Conservation (phyloP, 2,797 vertebrate species). For the Anguilla obscura region DNA sequence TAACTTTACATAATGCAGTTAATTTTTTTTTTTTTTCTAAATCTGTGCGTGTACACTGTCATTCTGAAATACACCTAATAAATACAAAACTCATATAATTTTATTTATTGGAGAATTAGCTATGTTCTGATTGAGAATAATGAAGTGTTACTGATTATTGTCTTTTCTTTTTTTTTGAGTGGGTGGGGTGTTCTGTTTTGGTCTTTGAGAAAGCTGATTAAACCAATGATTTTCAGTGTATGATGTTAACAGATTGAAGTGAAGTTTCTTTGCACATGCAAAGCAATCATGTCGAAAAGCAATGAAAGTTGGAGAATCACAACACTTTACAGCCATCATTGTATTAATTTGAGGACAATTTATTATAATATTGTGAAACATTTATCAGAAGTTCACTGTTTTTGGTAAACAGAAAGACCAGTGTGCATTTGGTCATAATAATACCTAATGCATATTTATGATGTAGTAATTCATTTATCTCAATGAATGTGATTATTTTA, state of each 20-base stretch:
- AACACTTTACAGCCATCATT: not conserved
- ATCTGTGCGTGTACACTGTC: too few relatives aligned
- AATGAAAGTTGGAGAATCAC: not conserved
- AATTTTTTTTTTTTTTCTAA: too few relatives aligned
- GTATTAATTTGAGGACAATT: not conserved
- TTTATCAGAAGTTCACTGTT: not conserved
- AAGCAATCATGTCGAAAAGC: not conserved
- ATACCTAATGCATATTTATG: not conserved
- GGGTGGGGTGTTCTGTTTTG: too few relatives aligned
- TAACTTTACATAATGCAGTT: too few relatives aligned
- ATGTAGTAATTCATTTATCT: not conserved
- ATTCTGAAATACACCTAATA: too few relatives aligned
- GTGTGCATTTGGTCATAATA: not conserved
- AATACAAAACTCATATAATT: too few relatives aligned
- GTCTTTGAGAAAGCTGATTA: too few relatives aligned
- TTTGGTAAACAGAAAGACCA: constrained; percentile 13
- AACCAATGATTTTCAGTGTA: not conserved
- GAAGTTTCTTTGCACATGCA: not conserved
- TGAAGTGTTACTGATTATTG: too few relatives aligned
- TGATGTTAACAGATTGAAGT: not conserved
- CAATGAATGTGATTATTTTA: not conserved
- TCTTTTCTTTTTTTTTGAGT: too few relatives aligned
- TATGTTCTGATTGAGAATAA: too few relatives aligned
- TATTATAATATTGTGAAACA: not conserved
- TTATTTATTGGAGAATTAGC: too few relatives aligned